Evolutionary conservation across 2,888 invertebrate species (phyloP), one percentile per base, ranked within the genome.

Genomic region (Apamea crenata): DNA sequence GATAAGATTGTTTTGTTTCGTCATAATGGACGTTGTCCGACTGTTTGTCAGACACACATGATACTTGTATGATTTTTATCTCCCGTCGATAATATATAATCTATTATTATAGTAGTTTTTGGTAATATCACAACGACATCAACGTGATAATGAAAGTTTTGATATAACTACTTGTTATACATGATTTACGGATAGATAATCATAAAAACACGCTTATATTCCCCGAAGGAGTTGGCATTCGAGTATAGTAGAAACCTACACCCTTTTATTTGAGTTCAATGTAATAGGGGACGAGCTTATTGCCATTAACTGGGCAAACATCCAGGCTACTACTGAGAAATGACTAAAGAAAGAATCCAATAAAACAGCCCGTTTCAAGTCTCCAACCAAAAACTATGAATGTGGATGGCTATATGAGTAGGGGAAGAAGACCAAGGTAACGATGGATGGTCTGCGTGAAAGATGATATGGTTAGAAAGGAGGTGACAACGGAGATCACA

Each of bases 1-100:
- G 84, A 88, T 88, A 87, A 88, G 77, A 89, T 80, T 40, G 68
- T 50, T 36, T 63, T 71, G 53, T 87, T 77, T 18, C 68, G 73
- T 71, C 29, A 73, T 77, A 77, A 25, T 68, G 68, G 76, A 80
- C 68, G 59, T 4, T 73, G 87, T 80, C 68, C 72, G 71, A 18
- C 29, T 50, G 32, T 56, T 40, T 56, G 73, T 71, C 61, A 44
- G 66, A 74, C 65, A 50, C 36, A 40, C 14, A 68, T 61, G 44
- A 61, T 47, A 50, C 40, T 70, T 73, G 63, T n/a, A 68, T 71
- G 50, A 67, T 67, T 65, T 61, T 65, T 74, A 80, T 87, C 73
- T 80, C 25, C 0, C 2, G 7, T 67, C 21, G 80, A 85, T 87
- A 84, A 68, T 59, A 65, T 66, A 0, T n/a, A n/a, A n/a, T 87